Base-by-base conservation (phyloP, 2,113 vertebrate genomes). In the Herpetotheres cachinnans region DNA sequence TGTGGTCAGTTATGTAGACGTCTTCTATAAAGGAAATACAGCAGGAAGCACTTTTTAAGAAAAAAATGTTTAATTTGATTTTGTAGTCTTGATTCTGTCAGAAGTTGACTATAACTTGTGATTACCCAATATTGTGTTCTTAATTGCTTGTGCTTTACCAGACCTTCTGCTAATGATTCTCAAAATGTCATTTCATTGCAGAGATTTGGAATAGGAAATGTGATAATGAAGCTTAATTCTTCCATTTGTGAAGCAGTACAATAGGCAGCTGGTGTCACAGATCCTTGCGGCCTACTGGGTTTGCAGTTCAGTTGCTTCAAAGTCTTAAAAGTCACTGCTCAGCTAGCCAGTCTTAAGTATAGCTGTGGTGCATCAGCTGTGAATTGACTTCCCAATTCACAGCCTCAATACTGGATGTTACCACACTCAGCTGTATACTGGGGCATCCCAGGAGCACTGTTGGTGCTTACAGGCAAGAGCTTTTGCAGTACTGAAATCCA, bases 161-260 rank as follows among this genome's bases (percentile, higher is more conserved):
- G 80, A 54, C 36, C 40, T 91, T 67, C 44, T 95, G 42, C 79
- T 92, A 62, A 70, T 78, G 63, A 55, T 74, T 92, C 38, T 90
- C 38, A 18, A 40, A 90, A 92, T 24, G 36, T 95, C 70, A 70
- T 34, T 83, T 90, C 46, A 47, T 80, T 80, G 80, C 76, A 70
- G 72, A 67, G 46, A 40, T 73, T 78, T 81, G 32, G 66, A 86
- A n/a, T 50, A 54, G 69, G 50, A 78, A 92, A 74, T 73, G 52
- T 82, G 82, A 62, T 93, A 88, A 90, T 32, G 73, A 93, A 92
- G 54, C 40, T 90, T 89, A 82, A 86, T 86, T 73, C 62, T 70
- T 87, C 32, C 86, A 9, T 61, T 83, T 67, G 36, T 86, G 67
- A 81, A 77, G 36, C 29, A 50, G 12, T 72, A 55, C 14, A 40